Base-by-base conservation (phyloP, 2,888 invertebrate genomes). In the Craniophora ligustri region DNA sequence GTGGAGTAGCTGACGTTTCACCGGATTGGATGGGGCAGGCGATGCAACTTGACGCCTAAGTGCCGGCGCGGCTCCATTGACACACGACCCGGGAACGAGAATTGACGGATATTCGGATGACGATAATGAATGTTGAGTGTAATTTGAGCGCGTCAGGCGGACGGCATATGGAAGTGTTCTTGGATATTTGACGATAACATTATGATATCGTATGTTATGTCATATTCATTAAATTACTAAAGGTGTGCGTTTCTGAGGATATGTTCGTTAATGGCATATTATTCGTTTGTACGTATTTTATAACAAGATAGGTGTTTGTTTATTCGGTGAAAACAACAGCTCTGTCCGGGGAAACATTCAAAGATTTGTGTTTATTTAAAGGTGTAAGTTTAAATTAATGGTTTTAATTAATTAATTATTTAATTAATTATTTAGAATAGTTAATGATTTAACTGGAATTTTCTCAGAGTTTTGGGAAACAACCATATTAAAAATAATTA, bases 31-130 rank as follows among this genome's bases (percentile, higher is more conserved):
- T 73, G 61, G 73, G 63, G 45, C 74, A 51, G 69, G 49, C 67
- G 54, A 40, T 63, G 72, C 65, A 67, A 75, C 65, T 75, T 68
- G 73, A 67, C 75, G 75, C 65, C 46, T 54, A 41, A 72, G 75
- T 75, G 63, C 39, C 16, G 14, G 36, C 39, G 32, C 44, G 46
- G 28, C 11, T 45, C 40, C 72, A 11, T 16, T 46, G 64, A 56
- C 41, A 18, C 36, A 53, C 60, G 64, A 45, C 35, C 48, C 54
- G 53, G 14, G 15, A 35, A 36, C 10, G 1, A 19, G n/a, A 19
- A 48, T 19, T 40, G 35, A 48, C 36, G 45, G 32, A 56, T 56
- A 19, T 23, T 34, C 32, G 30, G 28, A 30, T 23, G 42, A 48
- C 10, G 10, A 11, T 46, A 47, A 48, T 69, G 41, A 58, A 49